Conservation (phyloP, 2,113 vertebrate genomes). For the Struthidea cinerea region DNA sequence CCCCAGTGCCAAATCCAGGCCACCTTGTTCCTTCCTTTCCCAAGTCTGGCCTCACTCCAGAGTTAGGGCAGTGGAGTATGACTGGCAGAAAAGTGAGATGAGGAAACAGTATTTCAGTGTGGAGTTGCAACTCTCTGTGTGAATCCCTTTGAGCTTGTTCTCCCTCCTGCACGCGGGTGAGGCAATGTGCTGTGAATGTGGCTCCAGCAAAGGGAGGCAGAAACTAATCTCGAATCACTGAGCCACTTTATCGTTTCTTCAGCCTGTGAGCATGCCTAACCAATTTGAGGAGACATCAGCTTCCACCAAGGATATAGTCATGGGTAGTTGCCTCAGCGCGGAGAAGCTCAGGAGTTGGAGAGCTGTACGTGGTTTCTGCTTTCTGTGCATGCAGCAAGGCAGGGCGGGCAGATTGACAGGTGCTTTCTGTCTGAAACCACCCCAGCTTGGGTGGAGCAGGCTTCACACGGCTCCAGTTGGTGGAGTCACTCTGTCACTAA, state of each 20-base stretch:
- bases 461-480: not conserved
- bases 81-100: not conserved
- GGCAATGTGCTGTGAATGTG: not conserved
- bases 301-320: not conserved
- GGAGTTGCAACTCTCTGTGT: not conserved
- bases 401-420: not conserved
- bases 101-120: not conserved
- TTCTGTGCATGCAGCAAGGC: rapidly evolving
- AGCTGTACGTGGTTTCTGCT: not conserved
- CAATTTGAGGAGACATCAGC: not conserved
- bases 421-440: not conserved
- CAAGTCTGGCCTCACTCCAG: not conserved
- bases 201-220: not conserved
- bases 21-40: not conserved
- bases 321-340: not conserved
- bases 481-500: not conserved
- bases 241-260: not conserved
- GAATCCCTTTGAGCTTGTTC: not conserved
- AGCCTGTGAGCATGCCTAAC: rapidly evolving
- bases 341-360: not conserved
- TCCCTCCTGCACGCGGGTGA: not conserved
- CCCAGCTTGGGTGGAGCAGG: not conserved
- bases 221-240: not conserved
- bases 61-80: not conserved
- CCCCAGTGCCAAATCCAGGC: not conserved